These are phyloP conservation scores for Neoseiulus cucumeris DNA, from an alignment of 1,140 invertebrate genomes.

Conservation along the genomic window DNA sequence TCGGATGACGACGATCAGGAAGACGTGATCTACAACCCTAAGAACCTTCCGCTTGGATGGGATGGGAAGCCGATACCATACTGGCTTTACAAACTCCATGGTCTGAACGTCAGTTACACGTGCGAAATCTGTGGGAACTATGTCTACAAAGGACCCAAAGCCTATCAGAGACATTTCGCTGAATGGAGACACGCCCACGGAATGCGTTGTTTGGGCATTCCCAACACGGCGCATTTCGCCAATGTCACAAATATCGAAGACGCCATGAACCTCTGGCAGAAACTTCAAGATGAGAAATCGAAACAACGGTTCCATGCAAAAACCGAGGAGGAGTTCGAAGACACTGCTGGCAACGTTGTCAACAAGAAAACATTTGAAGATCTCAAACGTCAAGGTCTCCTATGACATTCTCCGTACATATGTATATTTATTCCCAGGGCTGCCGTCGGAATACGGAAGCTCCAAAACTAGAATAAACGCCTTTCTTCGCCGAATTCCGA, in stretches of 20 bases:
- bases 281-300: constrained; percentile 83
- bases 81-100: constrained; percentile 98
- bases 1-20: constrained; percentile 52
- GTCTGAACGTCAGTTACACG: constrained; percentile 93
- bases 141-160: constrained; percentile 96
- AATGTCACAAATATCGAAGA: constrained; percentile 99
- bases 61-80: constrained; percentile 99
- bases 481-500: too few species aligned
- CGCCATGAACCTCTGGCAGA: constrained; percentile 88
- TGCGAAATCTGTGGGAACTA: constrained; percentile 99
- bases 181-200: constrained; percentile 99
- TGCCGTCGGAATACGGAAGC: too few species aligned
- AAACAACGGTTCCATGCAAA: constrained; percentile 88
- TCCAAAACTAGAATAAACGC: too few species aligned
- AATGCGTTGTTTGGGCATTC: constrained; percentile 95
- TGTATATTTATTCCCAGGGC: too few species aligned
- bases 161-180: constrained; percentile 98
- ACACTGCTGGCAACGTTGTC: constrained; percentile 93
- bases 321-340: constrained; percentile 86
- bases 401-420: constrained; percentile 34
- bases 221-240: constrained; percentile 98
- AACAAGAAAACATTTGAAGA: constrained; percentile 96
- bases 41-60: constrained; percentile 96
- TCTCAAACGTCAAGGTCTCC: constrained; percentile 86
- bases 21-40: constrained; percentile 95